Percentiles rank a stretch among this genome's conserved stretches.
These are phyloP conservation scores for Sebastes variabilis DNA, from an alignment of 2,797 vertebrate species.

Conservation along the genomic window DNA sequence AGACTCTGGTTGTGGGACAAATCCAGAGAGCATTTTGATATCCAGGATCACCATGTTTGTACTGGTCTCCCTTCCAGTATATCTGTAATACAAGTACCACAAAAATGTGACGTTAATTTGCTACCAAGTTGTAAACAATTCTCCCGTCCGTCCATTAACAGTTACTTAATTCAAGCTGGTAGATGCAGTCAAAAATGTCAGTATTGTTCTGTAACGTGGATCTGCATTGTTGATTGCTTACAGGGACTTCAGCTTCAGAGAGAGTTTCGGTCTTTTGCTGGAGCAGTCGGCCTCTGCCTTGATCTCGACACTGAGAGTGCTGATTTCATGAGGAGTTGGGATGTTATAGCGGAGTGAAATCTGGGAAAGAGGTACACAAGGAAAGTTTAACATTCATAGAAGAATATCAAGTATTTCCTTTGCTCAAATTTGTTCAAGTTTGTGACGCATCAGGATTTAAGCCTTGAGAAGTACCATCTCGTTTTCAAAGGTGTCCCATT, in stretches of 20 bases:
- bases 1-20: conserved; percentile 44
- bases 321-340: conserved; percentile 51
- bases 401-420: background rate
- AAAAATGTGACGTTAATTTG: background rate
- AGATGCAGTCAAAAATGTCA: background rate
- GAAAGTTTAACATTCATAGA: background rate
- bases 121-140: background rate
- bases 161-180: background rate
- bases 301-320: conserved; percentile 45
- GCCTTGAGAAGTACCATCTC: background rate
- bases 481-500: background rate
- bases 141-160: background rate
- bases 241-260: conserved; percentile 34
- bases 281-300: conserved; percentile 20
- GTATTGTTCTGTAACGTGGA: no score
- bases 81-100: conserved; percentile 48
- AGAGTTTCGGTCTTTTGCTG: conserved; percentile 16
- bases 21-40: conserved; percentile 78
- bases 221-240: conserved; percentile 28
- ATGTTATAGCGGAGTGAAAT: conserved; percentile 75
- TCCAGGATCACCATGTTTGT: conserved; percentile 80
- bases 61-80: conserved; percentile 24
- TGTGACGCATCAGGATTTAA: background rate
- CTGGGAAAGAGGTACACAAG: conserved; percentile 34
- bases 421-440: background rate